Evolutionary conservation across 2,888 invertebrate genomes (phyloP).

Genomic region (Cordylochernes scorpioides): DNA sequence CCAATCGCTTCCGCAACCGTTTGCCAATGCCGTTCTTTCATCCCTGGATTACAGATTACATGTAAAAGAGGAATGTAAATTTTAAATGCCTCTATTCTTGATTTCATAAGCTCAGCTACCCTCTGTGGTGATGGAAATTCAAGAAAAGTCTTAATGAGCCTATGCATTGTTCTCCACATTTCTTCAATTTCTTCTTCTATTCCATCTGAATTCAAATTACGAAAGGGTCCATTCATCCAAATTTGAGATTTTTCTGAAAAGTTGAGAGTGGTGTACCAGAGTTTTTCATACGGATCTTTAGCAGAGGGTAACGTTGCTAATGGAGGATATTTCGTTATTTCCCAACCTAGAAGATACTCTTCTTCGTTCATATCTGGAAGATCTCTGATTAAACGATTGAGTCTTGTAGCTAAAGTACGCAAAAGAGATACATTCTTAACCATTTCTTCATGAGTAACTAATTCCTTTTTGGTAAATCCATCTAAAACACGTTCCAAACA

Average conservation of each 20-base stretch:
- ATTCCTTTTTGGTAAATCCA: too few relatives aligned
- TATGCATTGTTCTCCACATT: slow-evolving; percentile 53
- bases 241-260: slow-evolving; percentile 50
- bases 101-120: slow-evolving; percentile 54
- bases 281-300: slow-evolving; percentile 51
- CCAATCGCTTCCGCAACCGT: slow-evolving; percentile 21
- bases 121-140: slow-evolving; percentile 63
- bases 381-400: too few relatives aligned
- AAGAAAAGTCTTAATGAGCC: slow-evolving; percentile 47
- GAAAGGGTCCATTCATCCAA: slow-evolving; percentile 49
- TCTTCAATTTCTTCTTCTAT: slow-evolving; percentile 56
- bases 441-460: too few relatives aligned
- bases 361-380: slow-evolving; percentile 44
- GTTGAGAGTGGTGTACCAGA: slow-evolving; percentile 52
- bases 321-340: slow-evolving; percentile 41
- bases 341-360: slow-evolving; percentile 50
- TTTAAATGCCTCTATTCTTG: slow-evolving; percentile 73
- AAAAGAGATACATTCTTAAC: too few relatives aligned
- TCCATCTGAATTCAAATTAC: slow-evolving; percentile 48
- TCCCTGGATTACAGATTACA: slow-evolving; percentile 63
- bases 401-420: too few relatives aligned
- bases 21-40: slow-evolving; percentile 68
- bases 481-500: too few relatives aligned
- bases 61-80: slow-evolving; percentile 58
- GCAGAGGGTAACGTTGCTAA: slow-evolving; percentile 39